Evolutionary conservation across 2,113 vertebrate species (phyloP).

Genomic region (Syrrhaptes paradoxus): DNA sequence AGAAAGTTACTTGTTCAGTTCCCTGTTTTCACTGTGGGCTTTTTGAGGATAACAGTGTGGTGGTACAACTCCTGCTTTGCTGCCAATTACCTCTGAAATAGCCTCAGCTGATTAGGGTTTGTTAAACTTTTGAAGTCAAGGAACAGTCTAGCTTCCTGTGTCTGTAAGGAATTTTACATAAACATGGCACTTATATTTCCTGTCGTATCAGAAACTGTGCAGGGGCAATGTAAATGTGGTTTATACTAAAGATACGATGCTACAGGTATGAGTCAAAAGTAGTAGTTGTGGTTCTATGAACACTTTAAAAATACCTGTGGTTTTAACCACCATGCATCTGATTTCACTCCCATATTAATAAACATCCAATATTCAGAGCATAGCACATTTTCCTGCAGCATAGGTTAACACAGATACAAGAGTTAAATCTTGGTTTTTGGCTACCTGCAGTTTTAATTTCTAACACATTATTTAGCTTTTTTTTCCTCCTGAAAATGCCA

Average conservation of each 20-base stretch:
- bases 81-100: neutral
- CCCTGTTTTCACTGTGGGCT: neutral
- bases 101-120: neutral
- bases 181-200: neutral
- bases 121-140: neutral
- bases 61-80: neutral
- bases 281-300: neutral
- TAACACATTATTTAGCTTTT: neutral
- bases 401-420: neutral
- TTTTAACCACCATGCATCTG: neutral
- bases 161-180: neutral
- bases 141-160: neutral
- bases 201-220: neutral
- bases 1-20: neutral
- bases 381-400: neutral
- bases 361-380: neutral
- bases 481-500: neutral
- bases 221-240: neutral
- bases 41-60: neutral
- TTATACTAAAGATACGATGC: neutral
- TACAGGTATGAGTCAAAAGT: neutral
- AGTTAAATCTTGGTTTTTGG: neutral
- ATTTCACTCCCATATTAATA: neutral
- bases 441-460: neutral
- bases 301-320: neutral